Conservation (phyloP, 2,113 vertebrate genomes). For the Aphelocoma coerulescens region DNA sequence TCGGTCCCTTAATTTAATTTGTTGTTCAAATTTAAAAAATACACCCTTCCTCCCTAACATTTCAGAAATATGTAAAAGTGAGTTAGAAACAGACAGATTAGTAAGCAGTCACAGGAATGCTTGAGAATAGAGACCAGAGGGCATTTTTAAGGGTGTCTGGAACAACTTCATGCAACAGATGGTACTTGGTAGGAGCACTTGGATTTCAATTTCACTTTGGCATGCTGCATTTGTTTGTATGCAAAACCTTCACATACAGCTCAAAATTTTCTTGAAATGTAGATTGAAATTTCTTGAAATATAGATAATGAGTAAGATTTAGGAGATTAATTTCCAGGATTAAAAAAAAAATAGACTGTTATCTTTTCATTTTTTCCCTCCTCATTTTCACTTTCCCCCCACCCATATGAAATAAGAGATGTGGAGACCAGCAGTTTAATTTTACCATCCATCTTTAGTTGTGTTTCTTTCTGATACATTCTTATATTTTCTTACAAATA, state of each 20-base stretch:
- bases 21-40: background rate
- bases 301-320: background rate
- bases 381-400: background rate
- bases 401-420: background rate
- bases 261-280: background rate
- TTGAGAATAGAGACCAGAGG: slow-evolving; percentile 29
- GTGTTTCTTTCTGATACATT: background rate
- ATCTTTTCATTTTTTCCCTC: background rate
- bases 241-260: background rate
- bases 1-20: background rate
- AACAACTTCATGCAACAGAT: slow-evolving; percentile 27
- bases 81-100: background rate
- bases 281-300: background rate
- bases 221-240: background rate
- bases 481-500: background rate
- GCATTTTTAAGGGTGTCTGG: slow-evolving; percentile 11
- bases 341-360: background rate
- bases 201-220: slow-evolving; percentile 16
- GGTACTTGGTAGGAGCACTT: slow-evolving; percentile 2
- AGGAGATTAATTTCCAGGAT: background rate
- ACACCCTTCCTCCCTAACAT: accelerated
- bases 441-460: background rate
- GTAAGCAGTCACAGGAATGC: background rate
- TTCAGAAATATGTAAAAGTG: background rate
- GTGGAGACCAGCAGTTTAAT: background rate